Evolutionary conservation across 1,140 invertebrate species (phyloP).

Genomic region (Drosophila quadrilineata): DNA sequence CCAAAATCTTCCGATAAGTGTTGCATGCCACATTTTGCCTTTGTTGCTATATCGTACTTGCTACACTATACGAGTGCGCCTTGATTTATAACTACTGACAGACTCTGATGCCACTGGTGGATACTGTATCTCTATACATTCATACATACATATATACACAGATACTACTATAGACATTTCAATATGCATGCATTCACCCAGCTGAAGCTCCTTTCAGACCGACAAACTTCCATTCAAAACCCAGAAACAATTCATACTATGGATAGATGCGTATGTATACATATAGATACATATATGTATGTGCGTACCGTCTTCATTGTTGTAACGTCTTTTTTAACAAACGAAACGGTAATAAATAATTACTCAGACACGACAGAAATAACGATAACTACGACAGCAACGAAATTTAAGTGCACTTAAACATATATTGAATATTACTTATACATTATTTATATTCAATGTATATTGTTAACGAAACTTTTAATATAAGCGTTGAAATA

Average conservation of each 20-base stretch:
- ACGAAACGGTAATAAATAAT: constrained; percentile 29
- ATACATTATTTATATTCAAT: constrained; percentile 59
- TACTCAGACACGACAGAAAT: constrained; percentile 35
- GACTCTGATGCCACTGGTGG: constrained; percentile 72
- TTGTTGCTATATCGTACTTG: constrained; percentile 27
- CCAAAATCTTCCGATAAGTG: constrained; percentile 57
- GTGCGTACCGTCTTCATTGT: constrained; percentile 23
- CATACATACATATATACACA: constrained; percentile 6
- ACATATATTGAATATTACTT: constrained; percentile 46
- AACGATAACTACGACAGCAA: constrained; percentile 46
- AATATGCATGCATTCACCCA: background rate
- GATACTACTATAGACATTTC: no score
- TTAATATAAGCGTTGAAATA: constrained; percentile 76
- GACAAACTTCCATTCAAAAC: background rate
- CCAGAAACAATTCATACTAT: constrained; percentile 6
- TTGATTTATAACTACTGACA: constrained; percentile 26
- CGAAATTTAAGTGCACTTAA: constrained; percentile 72
- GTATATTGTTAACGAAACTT: constrained; percentile 70
- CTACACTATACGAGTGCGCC: no score
- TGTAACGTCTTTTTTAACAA: constrained; percentile 49
- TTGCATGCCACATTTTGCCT: constrained; percentile 37
- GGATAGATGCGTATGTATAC: background rate
- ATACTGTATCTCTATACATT: constrained; percentile 33
- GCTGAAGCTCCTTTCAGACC: background rate
- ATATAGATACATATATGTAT: constrained; percentile 7